Base-by-base conservation (phyloP, 2,888 invertebrate species). In the Pheosia gnoma region DNA sequence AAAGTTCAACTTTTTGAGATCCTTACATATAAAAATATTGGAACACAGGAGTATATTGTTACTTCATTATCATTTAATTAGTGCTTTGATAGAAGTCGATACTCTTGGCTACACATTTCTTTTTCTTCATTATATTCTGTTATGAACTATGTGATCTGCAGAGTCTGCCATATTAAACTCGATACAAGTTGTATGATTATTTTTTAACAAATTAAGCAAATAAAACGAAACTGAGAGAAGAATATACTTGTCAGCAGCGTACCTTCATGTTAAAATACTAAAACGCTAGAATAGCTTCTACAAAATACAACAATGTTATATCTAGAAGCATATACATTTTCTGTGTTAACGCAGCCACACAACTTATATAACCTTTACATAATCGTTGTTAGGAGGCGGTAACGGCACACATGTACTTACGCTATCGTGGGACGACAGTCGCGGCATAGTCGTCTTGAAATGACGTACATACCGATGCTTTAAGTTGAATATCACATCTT, bases 21-120 rank as follows among this genome's bases (percentile, higher is more conserved):
- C 37, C 49, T 62, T 66, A 58, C 63, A 59, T 57, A 55, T 58
- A 13, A 58, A 59, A 55, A 57, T 69, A 60, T 70, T 52, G 51
- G 38, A 54, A 51, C 7, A 47, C 25, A 25, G 7, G 25, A 51
- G 3, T 25, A 51, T 51, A 25, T 51, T 51, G 3, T 25, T 51
- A 25, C 51, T 25, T 51, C 51, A 51, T 25, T 51, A n/a, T 5
- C 5, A n/a, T 47, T 47, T n/a, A 47, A 47, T 47, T n/a, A 47
- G 3, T 47, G n/a, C 25, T 8, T 51, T 13, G 13, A 25, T 13
- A 8, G 3, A 8, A 51, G 7, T 5, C 51, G 51, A 51, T 6
- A 13, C 25, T 2, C 9, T 25, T 25, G 4, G 51, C 6, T n/a
- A 25, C 25, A 25, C 2, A 13, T 51, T n/a, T 1, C 45, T 47